These are phyloP conservation scores for Pristionchus pacificus DNA, from an alignment of 1,140 invertebrate species.

Conservation along the genomic window DNA sequence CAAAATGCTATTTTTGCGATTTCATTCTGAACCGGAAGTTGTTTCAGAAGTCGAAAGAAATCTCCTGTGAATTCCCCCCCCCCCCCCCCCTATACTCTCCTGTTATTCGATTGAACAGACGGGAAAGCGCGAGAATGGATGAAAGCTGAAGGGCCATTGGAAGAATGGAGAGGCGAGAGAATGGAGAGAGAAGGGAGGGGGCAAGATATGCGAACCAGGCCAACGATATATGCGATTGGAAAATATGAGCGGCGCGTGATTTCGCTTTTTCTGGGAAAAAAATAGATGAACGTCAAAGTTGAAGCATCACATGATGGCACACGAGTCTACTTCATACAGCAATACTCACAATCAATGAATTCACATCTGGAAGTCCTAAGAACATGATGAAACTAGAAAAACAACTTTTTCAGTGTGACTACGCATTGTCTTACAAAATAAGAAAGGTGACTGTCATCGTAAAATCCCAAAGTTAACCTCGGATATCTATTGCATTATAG, in stretches of 20 bases:
- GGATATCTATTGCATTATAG: conserved; percentile 9
- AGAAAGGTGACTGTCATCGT: conserved; percentile 10
- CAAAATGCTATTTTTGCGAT: conserved; percentile 1
- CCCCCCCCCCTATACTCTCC: background rate
- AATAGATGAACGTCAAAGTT: no score
- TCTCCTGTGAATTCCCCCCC: background rate
- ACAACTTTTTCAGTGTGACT: conserved; percentile 6
- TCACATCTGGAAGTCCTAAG: no score
- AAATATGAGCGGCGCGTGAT: no score
- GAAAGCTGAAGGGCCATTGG: no score
- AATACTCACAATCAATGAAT: no score
- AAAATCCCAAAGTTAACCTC: conserved; percentile 7
- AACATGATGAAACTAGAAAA: background rate
- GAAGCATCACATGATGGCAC: no score
- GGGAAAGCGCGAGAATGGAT: conserved; percentile 38
- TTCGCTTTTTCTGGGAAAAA: no score
- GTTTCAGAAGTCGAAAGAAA: background rate
- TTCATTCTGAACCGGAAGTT: background rate
- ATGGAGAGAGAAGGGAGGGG: no score
- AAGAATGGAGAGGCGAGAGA: no score
- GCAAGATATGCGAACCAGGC: no score
- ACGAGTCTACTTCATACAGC: no score
- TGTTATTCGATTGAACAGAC: conserved; percentile 28
- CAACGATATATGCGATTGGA: no score
- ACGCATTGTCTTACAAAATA: background rate